Conservation (phyloP, 2,888 invertebrate genomes). For the Rotaria socialis region DNA sequence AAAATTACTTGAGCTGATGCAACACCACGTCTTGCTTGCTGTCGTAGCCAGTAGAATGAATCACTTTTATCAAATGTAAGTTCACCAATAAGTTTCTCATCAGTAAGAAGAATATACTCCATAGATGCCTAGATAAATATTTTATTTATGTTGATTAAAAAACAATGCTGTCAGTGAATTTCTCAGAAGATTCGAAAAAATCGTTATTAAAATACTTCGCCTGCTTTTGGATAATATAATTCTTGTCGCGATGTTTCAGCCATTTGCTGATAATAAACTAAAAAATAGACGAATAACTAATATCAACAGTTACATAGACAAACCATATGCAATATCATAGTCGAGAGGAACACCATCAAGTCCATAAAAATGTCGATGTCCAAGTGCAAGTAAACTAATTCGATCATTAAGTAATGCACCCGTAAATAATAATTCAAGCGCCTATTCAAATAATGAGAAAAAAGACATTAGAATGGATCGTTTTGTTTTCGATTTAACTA, state of each 20-base stretch:
- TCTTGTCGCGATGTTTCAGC: conserved; percentile 53
- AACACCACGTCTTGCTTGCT: conserved; percentile 56
- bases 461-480: background rate
- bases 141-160: background rate
- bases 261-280: conserved; percentile 54
- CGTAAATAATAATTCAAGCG: conserved; percentile 5
- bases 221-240: conserved; percentile 30
- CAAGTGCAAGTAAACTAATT: conserved; percentile 54
- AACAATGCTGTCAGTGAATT: background rate
- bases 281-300: conserved; percentile 7
- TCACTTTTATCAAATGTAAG: conserved; percentile 58
- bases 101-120: conserved; percentile 55
- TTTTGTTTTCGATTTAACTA: conserved; percentile 12
- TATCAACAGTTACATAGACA: conserved; percentile 35
- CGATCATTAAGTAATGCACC: conserved; percentile 49
- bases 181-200: too few relatives aligned
- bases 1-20: conserved; percentile 53
- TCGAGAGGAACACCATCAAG: conserved; percentile 53
- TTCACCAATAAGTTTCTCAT: conserved; percentile 51
- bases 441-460: background rate
- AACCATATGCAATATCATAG: conserved; percentile 53
- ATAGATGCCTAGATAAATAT: conserved; percentile 51
- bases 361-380: conserved; percentile 55
- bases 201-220: conserved; percentile 41
- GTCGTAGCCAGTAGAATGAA: conserved; percentile 56